Base-by-base conservation (phyloP, 2,797 vertebrate species). In the Rhincodon typus region DNA sequence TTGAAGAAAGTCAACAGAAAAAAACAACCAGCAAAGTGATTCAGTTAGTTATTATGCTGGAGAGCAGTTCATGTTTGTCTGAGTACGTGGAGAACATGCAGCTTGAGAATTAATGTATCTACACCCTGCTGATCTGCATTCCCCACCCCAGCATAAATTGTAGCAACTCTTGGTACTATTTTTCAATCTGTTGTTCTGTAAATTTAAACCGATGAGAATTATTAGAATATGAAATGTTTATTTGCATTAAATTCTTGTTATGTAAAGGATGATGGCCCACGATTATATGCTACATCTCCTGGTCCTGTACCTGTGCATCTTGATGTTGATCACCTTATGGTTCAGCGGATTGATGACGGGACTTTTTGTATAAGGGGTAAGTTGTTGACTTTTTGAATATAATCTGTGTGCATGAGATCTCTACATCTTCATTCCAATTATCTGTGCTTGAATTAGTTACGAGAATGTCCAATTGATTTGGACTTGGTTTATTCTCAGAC, bases 251-350 rank as follows among this genome's bases (percentile, higher is more conserved):
- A 38, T 87, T 50, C 17, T 72, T 38, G 53, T 96, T 95, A 96
- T 96, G 86, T 95, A 72, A 96, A 99, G 99, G 99, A 99, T 96
- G 99, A 99, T 57, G 97, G 97, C 12, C 98, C 98, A 12, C 98
- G 96, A 87, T 96, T 99, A 77, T 99, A 99, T 96, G 98, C 98
- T 0, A 99, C 99, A 0, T 98, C 99, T 95, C 98, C 99, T 7
- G 98, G 98, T 94, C 97, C 99, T 0, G 95, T 98, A 77, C 99
- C 99, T 25, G 96, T 98, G 96, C 98, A 98, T 30, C 96, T 99
- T 96, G 96, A 98, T 23, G 95, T 99, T 94, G 98, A 99, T 72
- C 97, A 98, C 13, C 0, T 99, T 4, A 86, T 98, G 53, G 96
- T 99, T 95, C 98, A 98, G 96, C 98, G 99, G 27, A 96, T 97